Evolutionary conservation across 2,797 vertebrate species (phyloP).

Genomic region (Erithacus rubecula): DNA sequence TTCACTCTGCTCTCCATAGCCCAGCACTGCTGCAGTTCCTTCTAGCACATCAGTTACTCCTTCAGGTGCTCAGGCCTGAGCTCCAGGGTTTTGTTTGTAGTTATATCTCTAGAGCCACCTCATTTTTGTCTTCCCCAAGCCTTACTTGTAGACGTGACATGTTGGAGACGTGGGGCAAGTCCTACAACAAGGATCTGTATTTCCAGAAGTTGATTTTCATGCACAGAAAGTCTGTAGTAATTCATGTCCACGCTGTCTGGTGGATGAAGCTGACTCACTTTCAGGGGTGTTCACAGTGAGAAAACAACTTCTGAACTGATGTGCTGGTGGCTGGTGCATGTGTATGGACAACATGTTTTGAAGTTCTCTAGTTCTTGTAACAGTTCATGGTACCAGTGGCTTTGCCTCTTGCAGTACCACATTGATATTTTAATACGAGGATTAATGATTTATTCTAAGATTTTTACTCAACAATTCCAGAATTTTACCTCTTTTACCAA

Average conservation of each 20-base stretch:
- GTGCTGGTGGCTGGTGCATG: rapidly evolving
- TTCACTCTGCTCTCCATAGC: background rate
- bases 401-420: background rate
- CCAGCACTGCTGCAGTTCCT: background rate
- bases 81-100: background rate
- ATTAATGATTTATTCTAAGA: background rate
- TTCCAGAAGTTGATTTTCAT: background rate
- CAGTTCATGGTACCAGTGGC: background rate
- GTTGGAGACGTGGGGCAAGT: background rate
- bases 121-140: background rate
- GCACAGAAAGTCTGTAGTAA: background rate
- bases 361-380: background rate
- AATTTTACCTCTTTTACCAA: background rate
- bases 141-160: background rate
- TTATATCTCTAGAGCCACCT: background rate
- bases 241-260: background rate
- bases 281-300: background rate
- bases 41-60: background rate
- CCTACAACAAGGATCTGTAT: background rate
- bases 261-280: background rate
- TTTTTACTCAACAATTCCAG: background rate
- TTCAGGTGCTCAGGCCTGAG: background rate
- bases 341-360: background rate
- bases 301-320: background rate
- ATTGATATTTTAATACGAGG: background rate